A percentile compares a stretch with the other conserved stretches of the same genome.
Conservation (phyloP, 2,797 vertebrate species). For the Podarcis lilfordi region DNA sequence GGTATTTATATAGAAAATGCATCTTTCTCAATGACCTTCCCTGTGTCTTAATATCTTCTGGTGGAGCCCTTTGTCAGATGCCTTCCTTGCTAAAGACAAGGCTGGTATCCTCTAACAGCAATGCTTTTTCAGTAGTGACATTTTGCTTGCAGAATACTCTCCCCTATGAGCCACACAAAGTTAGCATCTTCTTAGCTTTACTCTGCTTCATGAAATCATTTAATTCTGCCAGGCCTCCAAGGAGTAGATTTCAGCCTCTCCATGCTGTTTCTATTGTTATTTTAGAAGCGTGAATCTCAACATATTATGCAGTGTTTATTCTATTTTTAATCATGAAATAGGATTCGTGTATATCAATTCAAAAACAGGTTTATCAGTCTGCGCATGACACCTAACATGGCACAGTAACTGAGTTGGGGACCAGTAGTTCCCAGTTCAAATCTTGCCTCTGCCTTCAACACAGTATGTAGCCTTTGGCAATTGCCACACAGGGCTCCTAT, state of each 20-base stretch:
- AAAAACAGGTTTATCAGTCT: background rate
- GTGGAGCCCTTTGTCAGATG: background rate
- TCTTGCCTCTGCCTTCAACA: background rate
- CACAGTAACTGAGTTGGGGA: background rate
- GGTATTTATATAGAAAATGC: background rate
- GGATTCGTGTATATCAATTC: too few relatives aligned
- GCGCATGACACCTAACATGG: background rate
- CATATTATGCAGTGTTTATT: background rate
- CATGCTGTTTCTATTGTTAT: background rate
- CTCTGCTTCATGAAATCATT: background rate
- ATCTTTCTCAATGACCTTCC: background rate
- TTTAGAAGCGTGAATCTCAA: background rate
- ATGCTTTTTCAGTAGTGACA: background rate
- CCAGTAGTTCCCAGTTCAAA: background rate
- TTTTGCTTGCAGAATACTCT: background rate
- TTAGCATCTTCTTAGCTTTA: background rate
- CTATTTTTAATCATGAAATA: background rate
- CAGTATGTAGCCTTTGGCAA: background rate
- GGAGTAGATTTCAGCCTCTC: background rate
- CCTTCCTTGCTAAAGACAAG: background rate
- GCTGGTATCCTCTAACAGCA: background rate
- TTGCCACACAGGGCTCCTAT: background rate
- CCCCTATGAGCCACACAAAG: too few relatives aligned
- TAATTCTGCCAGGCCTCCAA: background rate
- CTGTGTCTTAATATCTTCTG: background rate